These are phyloP conservation scores for Nesogale talazaci DNA, from an alignment of 2,113 vertebrate genomes.

Conservation along the genomic window DNA sequence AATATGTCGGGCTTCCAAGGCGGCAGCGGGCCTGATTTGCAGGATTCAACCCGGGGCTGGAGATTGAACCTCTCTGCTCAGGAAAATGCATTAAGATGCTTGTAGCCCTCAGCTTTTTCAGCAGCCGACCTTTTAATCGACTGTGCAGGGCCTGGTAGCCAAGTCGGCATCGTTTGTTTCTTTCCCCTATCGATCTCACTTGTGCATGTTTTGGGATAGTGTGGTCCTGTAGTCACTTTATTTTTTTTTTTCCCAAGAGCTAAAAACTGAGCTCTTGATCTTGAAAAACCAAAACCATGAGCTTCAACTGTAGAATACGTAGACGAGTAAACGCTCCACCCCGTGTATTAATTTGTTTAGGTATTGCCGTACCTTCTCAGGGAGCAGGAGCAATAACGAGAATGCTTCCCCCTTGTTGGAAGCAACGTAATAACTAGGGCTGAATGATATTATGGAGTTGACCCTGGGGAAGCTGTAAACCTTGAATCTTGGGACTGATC, in stretches of 20 bases:
- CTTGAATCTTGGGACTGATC: neutral
- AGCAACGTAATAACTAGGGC: constrained; percentile 55
- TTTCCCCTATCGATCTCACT: neutral
- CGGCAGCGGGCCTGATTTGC: neutral
- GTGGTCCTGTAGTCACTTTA: too few relatives aligned
- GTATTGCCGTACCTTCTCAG: neutral
- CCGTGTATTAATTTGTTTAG: constrained; percentile 11
- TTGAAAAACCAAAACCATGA: constrained; percentile 1
- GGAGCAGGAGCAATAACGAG: constrained; percentile 43
- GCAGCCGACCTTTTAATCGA: constrained; percentile 51
- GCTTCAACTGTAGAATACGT: neutral
- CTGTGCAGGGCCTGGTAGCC: neutral
- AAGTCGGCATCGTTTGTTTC: neutral
- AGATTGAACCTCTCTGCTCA: neutral
- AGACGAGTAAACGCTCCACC: neutral
- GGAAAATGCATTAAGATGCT: constrained; percentile 1
- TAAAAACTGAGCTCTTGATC: neutral
- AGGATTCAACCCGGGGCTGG: neutral
- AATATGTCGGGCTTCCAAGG: neutral
- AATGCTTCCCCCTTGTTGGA: neutral
- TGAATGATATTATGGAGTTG: neutral
- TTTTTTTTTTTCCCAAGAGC: too few relatives aligned
- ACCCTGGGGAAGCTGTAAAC: neutral
- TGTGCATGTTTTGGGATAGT: neutral
- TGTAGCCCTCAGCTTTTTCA: neutral